Conservation (phyloP, 1,140 invertebrate genomes). For the Micrasema longulum region DNA sequence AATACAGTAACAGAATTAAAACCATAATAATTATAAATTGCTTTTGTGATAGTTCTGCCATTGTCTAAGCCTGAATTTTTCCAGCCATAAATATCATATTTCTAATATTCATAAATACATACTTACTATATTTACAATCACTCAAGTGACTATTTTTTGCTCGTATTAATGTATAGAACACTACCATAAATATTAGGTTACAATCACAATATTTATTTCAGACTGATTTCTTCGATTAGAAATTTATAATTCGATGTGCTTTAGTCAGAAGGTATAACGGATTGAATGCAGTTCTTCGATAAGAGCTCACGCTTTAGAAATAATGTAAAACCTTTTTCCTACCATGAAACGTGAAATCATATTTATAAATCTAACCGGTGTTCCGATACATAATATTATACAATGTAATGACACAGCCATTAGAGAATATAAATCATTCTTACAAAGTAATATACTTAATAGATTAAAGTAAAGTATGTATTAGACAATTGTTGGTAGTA, state of each 20-base stretch:
- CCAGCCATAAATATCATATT: constrained; percentile 47
- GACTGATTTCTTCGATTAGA: too few species aligned
- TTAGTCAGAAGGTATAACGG: constrained; percentile 33
- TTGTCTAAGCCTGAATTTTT: constrained; percentile 52
- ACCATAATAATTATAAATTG: constrained; percentile 29
- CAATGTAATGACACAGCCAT: constrained; percentile 35
- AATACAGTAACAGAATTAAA: too few species aligned
- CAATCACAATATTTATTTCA: too few species aligned
- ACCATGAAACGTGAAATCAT: constrained; percentile 28
- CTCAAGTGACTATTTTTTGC: constrained; percentile 50
- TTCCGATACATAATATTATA: constrained; percentile 16
- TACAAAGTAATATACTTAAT: constrained; percentile 31
- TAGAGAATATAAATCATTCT: constrained; percentile 41
- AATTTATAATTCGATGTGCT: constrained; percentile 42
- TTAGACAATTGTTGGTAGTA: constrained; percentile 46
- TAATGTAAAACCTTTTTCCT: constrained; percentile 45
- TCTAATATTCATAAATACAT: constrained; percentile 30
- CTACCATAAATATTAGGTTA: too few species aligned
- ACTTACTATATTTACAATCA: constrained; percentile 39
- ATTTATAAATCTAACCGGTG: neutral
- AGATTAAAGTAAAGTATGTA: constrained; percentile 31
- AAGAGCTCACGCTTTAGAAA: constrained; percentile 10
- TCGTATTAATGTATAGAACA: too few species aligned
- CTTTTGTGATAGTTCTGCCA: constrained; percentile 51
- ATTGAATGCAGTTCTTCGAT: constrained; percentile 7